Base-by-base conservation (phyloP, 2,113 vertebrate genomes). In the Sylvicapra grimmia region DNA sequence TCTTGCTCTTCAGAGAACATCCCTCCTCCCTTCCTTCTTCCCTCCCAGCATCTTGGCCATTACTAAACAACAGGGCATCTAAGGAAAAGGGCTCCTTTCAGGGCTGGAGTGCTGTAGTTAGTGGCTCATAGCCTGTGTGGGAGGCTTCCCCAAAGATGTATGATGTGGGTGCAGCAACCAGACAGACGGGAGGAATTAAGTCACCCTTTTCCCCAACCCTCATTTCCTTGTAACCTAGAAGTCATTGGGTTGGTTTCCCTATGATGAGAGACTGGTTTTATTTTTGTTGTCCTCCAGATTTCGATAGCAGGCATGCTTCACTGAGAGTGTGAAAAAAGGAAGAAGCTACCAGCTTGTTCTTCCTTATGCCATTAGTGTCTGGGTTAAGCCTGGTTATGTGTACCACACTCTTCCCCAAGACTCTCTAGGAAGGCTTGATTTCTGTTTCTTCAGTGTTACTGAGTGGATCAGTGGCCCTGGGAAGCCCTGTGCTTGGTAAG, bases 71-170 rank as follows among this genome's bases (percentile, higher is more conserved):
- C 87, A 93, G 97, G 61, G 93, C 51, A 80, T 95, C 80, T 95
- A 87, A 96, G 80, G 98, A 97, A 97, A 97, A 97, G 95, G 96
- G 89, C 95, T 97, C 59, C 96, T 96, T 98, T 97, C 97, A 97
- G 86, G 61, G 72, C 89, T 89, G 68, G 58, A 96, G 93, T 58
- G 88, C 94, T 95, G 90, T 53, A 79, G 89, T 56, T 90, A 86
- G 97, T 97, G 92, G 96, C 95, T 97, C 86, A 97, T 25, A 93
- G 85, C 40, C 58, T 96, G 92, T 75, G 96, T 97, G 95, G 98
- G 97, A 97, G 83, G 90, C 84, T 97, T 91, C 94, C 88, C 91
- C 93, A 97, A 96, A 97, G 95, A 90, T 97, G 86, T 47, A 93
- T 36, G 82, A 83, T 95, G 97, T 97, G 95, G 97, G 97, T 95